Conservation (phyloP, 23 tunicate species). For the Trididemnum miniatum region DNA sequence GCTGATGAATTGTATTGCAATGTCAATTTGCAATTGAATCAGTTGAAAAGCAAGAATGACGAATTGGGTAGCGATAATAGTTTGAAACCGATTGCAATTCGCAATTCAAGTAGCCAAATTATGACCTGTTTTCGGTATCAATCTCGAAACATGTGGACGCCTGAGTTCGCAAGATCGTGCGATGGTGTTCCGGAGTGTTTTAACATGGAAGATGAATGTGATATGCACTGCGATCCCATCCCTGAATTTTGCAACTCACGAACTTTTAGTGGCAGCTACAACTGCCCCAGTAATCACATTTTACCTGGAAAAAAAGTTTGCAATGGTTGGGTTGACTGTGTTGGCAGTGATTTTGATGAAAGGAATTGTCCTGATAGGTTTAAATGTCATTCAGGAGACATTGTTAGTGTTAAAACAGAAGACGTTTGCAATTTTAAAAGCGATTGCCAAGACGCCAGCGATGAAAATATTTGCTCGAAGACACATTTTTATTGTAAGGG, state of each 20-base stretch:
- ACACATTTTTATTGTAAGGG: conserved; percentile 70
- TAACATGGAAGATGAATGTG: conserved; percentile 86
- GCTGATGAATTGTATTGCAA: conserved; percentile 68
- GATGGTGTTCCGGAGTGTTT: conserved; percentile 79
- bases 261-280: conserved; percentile 36
- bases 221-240: conserved; percentile 9
- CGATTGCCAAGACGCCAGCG: conserved; percentile 63
- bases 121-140: conserved; percentile 13
- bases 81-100: neutral
- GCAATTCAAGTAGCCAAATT: neutral
- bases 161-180: conserved; percentile 49
- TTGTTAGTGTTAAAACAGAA: conserved; percentile 20
- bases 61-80: neutral
- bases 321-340: conserved; percentile 55
- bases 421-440: conserved; percentile 47
- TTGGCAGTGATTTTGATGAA: conserved; percentile 16
- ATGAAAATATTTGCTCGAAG: conserved; percentile 48
- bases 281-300: conserved; percentile 39
- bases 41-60: neutral
- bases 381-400: conserved; percentile 32
- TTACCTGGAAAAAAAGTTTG: conserved; percentile 63
- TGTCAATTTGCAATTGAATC: neutral
- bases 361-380: conserved; percentile 42
- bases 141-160: conserved; percentile 54
- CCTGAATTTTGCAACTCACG: conserved; percentile 48